Base-by-base conservation (phyloP, 2,113 vertebrate species). In the Sapajus apella region DNA sequence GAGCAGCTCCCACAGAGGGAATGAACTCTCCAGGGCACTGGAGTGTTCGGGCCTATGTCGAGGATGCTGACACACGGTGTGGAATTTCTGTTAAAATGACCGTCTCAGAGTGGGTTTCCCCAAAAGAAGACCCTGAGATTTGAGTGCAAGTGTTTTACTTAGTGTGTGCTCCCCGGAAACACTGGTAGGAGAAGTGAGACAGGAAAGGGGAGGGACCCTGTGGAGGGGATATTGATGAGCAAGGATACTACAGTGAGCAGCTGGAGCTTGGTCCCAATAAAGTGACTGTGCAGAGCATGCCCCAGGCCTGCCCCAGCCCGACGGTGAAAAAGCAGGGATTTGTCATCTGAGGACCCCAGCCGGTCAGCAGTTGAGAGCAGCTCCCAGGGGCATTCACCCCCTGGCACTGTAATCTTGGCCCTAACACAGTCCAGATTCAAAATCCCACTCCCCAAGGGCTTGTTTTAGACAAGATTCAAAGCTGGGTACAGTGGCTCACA, bases 291-390 rank as follows among this genome's bases (percentile, higher is more conserved):
- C 0, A 13, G 81, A 52, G 10, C 7, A 1, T 32, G 50, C 23
- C 8, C 20, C 75, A 40, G 10, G 27, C 40, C 14, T 52, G 7
- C 20, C 21, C 18, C 8, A 2, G 8, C 23, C 16, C 10, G 4
- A 0, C 12, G 0, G 6, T 11, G 16, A 2, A 12, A 20, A 37
- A 27, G 20, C 45, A 30, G 32, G 23, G 4, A 4, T 5, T 3
- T 30, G 1, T 30, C 43, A 25, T 7, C 25, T 11, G 17, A 56
- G 21, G 47, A 27, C 25, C 10, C 11, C n/a, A 11, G 6, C 18
- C 8, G 9, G 2, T 6, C 6, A 18, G 9, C 8, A 8, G 14
- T 23, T 32, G 83, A 23, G 0, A 37, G 50, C n/a, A 64, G 45
- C 23, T 72, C 21, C 55, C 47, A 58, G 1, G 2, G 56, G 6